Base-by-base conservation (phyloP, 1,140 invertebrate genomes). In the Tribolium madens region DNA sequence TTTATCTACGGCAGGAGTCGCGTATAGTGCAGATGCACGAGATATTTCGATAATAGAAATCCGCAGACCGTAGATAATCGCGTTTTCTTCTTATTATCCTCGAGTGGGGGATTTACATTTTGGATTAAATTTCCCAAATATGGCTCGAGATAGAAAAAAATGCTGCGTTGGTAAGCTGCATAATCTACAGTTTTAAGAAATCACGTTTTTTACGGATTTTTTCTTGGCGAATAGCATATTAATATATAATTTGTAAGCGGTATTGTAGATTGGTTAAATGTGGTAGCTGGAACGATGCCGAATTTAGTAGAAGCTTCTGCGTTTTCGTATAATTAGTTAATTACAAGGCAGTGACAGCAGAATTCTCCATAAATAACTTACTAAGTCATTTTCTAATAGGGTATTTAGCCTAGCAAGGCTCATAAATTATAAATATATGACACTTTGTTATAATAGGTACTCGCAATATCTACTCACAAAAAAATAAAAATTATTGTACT, bases 21-120 rank as follows among this genome's bases (percentile, higher is more conserved):
- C 13, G 53, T 64, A 52, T 73, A 36, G 64, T 75, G 68, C 64
- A 53, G 73, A 73, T 77, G 46, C 76, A 69, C 52, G 48, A 46
- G 57, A 78, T 76, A 78, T 76, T 76, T 78, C 74, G 77, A 76
- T 78, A 78, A 78, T 78, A 68, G 74, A 78, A 78, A 33, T 75
- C 53, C 17, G 52, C 73, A 76, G 73, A 78, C 77, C 77, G 77
- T 73, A 36, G 69, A 76, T 78, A 78, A 78, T 78, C 77, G 77
- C 18, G 70, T 76, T 76, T 50, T 48, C 52, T 72, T 76, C 69
- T 70, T 76, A 78, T 78, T 78, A 78, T 76, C 74, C 53, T 50
- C 13, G 50, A 76, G 53, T 36, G 60, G 69, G n/a, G 74, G 77
- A 75, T 78, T 64, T 78, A 73, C 73, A 75, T 75, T 48, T 53